Conservation (phyloP, 23 tunicate species). For the Aplidium turbinatum region DNA sequence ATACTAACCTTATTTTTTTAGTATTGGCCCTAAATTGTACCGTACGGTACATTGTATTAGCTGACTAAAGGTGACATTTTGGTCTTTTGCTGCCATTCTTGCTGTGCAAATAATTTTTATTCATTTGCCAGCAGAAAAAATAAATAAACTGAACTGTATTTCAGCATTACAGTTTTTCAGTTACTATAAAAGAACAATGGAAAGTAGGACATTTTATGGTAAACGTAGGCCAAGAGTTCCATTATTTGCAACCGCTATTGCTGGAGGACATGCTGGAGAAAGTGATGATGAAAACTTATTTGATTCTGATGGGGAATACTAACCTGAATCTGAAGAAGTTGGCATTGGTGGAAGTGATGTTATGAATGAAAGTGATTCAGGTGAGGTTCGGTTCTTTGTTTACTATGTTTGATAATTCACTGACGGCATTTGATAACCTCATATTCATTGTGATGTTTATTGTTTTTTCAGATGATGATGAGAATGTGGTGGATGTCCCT, state of each 20-base stretch:
- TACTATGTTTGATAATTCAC: too few species aligned
- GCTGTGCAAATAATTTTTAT: too few species aligned
- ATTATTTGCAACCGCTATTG: neutral
- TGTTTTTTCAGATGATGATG: constrained; percentile 19
- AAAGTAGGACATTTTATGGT: constrained; percentile 17
- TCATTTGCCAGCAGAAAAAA: too few species aligned
- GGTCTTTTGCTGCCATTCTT: too few species aligned
- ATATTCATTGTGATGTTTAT: neutral
- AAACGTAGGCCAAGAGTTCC: constrained; percentile 11
- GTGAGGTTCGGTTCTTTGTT: too few species aligned
- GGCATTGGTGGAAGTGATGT: neutral
- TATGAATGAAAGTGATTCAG: neutral
- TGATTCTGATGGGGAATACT: constrained; percentile 4
- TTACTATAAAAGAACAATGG: constrained; percentile 8
- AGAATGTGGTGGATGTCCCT: neutral
- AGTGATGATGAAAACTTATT: constrained; percentile 18
- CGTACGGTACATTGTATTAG: too few species aligned
- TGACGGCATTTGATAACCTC: neutral
- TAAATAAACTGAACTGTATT: too few species aligned
- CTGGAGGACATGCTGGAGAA: constrained; percentile 10
- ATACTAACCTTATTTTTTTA: too few species aligned
- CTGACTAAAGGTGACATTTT: too few species aligned
- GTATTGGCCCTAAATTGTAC: too few species aligned
- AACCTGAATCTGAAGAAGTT: neutral
- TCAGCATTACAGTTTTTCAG: too few species aligned